Conservation (phyloP, 2,113 vertebrate genomes). For the Gasterosteus nipponicus region DNA sequence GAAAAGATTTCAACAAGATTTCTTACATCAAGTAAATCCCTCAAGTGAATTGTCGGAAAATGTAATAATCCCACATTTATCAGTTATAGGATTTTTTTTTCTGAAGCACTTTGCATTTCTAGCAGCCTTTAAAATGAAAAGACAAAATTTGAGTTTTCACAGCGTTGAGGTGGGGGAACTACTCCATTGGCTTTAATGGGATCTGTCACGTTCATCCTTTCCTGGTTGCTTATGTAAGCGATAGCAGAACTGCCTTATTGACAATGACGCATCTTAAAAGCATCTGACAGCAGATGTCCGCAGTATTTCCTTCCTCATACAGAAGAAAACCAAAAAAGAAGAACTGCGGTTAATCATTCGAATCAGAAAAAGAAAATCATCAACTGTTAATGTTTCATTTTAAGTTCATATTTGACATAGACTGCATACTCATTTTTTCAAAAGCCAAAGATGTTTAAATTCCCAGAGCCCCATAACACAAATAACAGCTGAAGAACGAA, state of each 20-base stretch:
- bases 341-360: not conserved
- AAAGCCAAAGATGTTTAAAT: no score
- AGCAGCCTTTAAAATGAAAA: constrained; percentile 60
- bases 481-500: constrained; percentile 2
- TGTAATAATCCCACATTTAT: constrained; percentile 65
- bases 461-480: not conserved
- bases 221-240: constrained; percentile 45
- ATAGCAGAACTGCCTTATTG: constrained; percentile 17
- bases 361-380: not conserved
- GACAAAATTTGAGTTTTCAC: constrained; percentile 45
- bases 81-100: constrained; percentile 36
- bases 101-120: constrained; percentile 46
- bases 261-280: constrained; percentile 11
- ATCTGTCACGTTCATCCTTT: constrained; percentile 52
- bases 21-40: constrained; percentile 62
- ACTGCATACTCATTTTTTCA: not conserved
- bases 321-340: not conserved
- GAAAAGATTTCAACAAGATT: constrained; percentile 59
- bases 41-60: constrained; percentile 63
- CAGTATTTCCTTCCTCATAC: not conserved
- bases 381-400: not conserved
- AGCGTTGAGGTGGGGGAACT: constrained; percentile 59
- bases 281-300: not conserved
- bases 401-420: not conserved
- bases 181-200: constrained; percentile 61